Evolutionary conservation across 1,140 invertebrate genomes (phyloP), one percentile per base, ranked within the genome.

Genomic region (Bradynema listronoti): DNA sequence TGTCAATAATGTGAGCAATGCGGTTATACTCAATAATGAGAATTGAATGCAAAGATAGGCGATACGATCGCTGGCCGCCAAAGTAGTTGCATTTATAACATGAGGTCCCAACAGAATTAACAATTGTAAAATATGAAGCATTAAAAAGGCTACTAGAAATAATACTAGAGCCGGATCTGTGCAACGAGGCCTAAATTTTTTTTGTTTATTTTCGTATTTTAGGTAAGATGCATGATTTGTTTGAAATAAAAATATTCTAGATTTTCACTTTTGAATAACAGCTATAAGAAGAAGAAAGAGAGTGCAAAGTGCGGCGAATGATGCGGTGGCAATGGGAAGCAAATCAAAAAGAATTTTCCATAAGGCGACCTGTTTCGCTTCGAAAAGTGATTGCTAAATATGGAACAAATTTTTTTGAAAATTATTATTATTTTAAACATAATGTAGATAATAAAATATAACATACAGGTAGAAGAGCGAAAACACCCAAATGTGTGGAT

Each of bases 391-490:
- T 36, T 68, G 68, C 63, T 65, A 25, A 7, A 65, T 32, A 16
- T 19, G 27, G 4, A 19, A 14, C 47, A 27, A 42, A 14, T n/a
- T 58, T 49, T 46, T 16, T 22, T 4, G 6, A 16, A 16, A 11
- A 55, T 60, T 53, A 33, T 39, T 16, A 42, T 2, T 27, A 32
- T 24, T 25, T 54, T 19, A 54, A 22, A 41, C 5, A 4, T 43
- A 16, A 29, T 41, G 22, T 16, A 56, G 25, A 56, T 14, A 11
- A 16, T n/a, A 5, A 25, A 16, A 24, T 19, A 47, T n/a, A 16
- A 46, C 49, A 27, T 11, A 58, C 68, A 45, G 70, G 71, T 22
- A 69, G 50, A 9, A 73, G 36, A 4, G 71, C 64, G 41, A 73
- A 69, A 5, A 61, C 14, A 16, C 30, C 29, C n/a, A 72, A 36